Conservation (phyloP, 2,797 vertebrate species). For the Alcedo atthis region DNA sequence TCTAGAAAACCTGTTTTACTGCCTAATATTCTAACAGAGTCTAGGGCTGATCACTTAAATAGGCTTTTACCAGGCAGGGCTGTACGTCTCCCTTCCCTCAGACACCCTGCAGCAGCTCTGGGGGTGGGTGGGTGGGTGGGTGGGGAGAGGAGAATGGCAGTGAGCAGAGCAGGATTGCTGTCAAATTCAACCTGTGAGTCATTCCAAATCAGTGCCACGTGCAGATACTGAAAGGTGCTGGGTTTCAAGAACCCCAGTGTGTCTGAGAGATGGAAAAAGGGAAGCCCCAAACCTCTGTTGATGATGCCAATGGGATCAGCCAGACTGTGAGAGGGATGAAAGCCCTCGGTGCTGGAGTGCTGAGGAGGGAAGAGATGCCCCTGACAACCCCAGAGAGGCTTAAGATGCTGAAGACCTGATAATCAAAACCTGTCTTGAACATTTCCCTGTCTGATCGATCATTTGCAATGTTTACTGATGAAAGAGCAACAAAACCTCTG, state of each 20-base stretch:
- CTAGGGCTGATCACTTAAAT: conserved; percentile 56
- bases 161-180: neutral
- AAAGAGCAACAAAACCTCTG: neutral
- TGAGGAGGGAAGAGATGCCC: neutral
- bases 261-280: neutral
- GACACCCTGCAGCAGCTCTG: conserved; percentile 63
- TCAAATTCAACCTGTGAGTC: conserved; percentile 62
- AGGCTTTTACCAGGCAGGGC: conserved; percentile 48
- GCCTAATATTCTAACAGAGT: conserved; percentile 65
- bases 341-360: fast-evolving
- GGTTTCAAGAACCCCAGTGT: neutral
- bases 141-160: conserved; percentile 12
- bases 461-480: conserved; percentile 20
- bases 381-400: neutral
- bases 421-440: conserved; percentile 4
- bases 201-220: conserved; percentile 6
- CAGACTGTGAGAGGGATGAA: neutral
- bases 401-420: neutral
- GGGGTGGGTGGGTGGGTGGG: conserved; percentile 26
- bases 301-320: neutral
- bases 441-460: conserved; percentile 25
- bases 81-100: conserved; percentile 67
- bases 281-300: fast-evolving
- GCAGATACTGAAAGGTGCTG: neutral
- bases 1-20: conserved; percentile 55